These are phyloP conservation scores for Serrognathus titanus DNA, from an alignment of 2,888 invertebrate species.

Conservation along the genomic window DNA sequence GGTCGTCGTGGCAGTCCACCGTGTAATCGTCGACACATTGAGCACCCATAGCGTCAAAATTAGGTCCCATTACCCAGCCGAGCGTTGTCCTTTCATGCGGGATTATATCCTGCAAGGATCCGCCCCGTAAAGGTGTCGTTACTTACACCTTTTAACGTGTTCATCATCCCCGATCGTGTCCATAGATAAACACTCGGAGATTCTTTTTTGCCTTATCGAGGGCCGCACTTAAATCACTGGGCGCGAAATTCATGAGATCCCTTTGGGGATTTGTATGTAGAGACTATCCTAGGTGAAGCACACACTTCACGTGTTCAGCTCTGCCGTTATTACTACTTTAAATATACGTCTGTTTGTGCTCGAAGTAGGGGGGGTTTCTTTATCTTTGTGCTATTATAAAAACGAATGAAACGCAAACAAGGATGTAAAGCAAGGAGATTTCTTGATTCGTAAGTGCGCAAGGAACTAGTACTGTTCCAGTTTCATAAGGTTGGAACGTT, in stretches of 20 bases:
- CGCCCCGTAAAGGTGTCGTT: slow-evolving; percentile 31
- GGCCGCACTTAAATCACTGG: not conserved
- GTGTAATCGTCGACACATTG: slow-evolving; percentile 31
- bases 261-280: not conserved
- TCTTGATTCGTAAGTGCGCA: not conserved
- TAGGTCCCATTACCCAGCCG: slow-evolving; percentile 41
- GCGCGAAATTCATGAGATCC: not conserved
- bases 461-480: not conserved
- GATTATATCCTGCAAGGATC: slow-evolving; percentile 33
- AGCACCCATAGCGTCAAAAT: slow-evolving; percentile 42
- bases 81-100: slow-evolving; percentile 37
- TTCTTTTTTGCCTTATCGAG: slow-evolving; percentile 9
- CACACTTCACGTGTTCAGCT: not conserved
- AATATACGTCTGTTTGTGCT: not conserved
- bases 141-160: slow-evolving; percentile 30
- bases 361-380: not conserved
- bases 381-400: not conserved
- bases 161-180: slow-evolving; percentile 27
- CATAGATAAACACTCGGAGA: slow-evolving; percentile 26
- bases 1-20: slow-evolving; percentile 26
- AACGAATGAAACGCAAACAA: slow-evolving; percentile 15
- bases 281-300: not conserved
- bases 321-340: not conserved
- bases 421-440: not conserved
- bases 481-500: not conserved